Evolutionary conservation across 1,140 invertebrate genomes (phyloP), one percentile per base, ranked within the genome.

Genomic region (Philaenus spumarius): DNA sequence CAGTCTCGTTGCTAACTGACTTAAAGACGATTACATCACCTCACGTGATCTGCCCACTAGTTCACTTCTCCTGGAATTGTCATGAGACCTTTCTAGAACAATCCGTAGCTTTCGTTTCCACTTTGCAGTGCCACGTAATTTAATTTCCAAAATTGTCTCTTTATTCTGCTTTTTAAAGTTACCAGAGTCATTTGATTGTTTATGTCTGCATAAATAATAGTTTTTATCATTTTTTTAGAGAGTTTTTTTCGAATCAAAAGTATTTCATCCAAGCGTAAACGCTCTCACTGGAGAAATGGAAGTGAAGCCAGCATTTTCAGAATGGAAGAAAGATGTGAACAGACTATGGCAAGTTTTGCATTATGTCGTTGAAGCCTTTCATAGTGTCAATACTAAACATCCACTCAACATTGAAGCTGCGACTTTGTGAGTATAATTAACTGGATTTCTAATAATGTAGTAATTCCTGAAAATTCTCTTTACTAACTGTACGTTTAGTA

Each of bases 261-360:
- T 96, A 51, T 91, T 90, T 68, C 93, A 97, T 80, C 94, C 95
- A 46, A 77, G 88, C 37, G 82, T 97, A 47, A 79, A 94, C 74
- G 75, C 82, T 9, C 80, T 81, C 62, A 87, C 84, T 56, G 84
- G 89, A 52, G 83, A 87, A 68, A 71, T 97, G n/a, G 73, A 79
- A 66, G 79, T 92, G 15, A 80, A 74, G 61, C 81, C 84, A 72
- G 87, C 83, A 3, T 96, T 96, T 75, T 78, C 82, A 11, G 82
- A 86, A 64, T 97, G 94, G 93, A 86, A 84, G 65, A 83, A 81
- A 69, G 82, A 82, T 66, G 80, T 86, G 43, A 82, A 95, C 73
- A 84, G 92, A 75, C 76, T 96, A 39, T 95, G 90, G 89, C 91
- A 96, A 73, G 78, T 96, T 60, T 69, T 96, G 19, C 85, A 92